Conservation (phyloP, 2,888 invertebrate species). For the Erannis defoliaria region DNA sequence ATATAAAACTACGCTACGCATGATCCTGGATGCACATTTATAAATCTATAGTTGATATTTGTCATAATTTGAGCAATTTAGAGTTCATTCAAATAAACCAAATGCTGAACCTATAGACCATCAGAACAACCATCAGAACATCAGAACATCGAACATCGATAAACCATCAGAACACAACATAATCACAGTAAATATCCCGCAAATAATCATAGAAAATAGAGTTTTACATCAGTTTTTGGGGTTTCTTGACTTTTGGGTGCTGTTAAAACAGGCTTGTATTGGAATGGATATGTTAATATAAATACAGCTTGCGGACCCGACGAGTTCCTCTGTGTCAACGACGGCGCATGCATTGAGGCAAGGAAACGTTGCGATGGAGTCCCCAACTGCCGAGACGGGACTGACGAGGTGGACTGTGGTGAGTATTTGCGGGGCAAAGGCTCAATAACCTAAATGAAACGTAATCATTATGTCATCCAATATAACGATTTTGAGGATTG, state of each 20-base stretch:
- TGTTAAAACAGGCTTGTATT: background rate
- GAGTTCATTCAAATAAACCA: background rate
- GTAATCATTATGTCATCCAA: conserved; percentile 2
- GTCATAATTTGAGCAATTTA: background rate
- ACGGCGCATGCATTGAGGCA: conserved; percentile 87
- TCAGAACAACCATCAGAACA: too few relatives aligned
- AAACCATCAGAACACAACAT: too few relatives aligned
- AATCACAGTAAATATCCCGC: too few relatives aligned
- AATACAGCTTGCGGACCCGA: conserved; percentile 66
- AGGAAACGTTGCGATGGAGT: conserved; percentile 86
- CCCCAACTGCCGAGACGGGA: conserved; percentile 85
- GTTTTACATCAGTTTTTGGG: background rate
- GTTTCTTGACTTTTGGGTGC: background rate
- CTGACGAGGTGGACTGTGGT: conserved; percentile 88
- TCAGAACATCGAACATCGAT: too few relatives aligned
- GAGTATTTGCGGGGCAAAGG: conserved; percentile 32
- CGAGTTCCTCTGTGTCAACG: conserved; percentile 87
- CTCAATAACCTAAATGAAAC: background rate
- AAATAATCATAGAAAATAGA: too few relatives aligned
- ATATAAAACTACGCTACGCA: background rate
- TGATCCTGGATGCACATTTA: background rate
- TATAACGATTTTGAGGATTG: background rate
- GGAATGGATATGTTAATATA: conserved; percentile 15
- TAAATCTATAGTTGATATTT: background rate
- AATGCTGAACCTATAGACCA: background rate